Percentiles rank a stretch among this genome's conserved stretches.
These are phyloP conservation scores for Phragmatobia fuliginosa DNA, from an alignment of 2,888 invertebrate species.

Conservation along the genomic window DNA sequence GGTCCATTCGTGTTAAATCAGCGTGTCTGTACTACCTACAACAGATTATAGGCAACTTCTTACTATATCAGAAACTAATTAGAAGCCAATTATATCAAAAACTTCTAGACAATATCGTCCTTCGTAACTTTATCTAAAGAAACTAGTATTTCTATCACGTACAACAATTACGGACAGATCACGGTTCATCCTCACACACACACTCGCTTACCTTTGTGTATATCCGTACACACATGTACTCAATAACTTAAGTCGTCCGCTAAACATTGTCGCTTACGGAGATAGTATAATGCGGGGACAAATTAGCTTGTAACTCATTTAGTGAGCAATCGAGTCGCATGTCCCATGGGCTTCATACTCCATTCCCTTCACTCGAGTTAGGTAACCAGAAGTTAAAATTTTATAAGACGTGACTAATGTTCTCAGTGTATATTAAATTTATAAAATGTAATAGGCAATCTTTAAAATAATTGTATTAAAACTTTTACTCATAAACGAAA, in stretches of 20 bases:
- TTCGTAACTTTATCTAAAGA: not conserved
- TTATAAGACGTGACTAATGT: not conserved
- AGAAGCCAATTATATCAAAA: not conserved
- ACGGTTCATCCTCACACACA: slow-evolving; percentile 1
- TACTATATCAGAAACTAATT: not conserved
- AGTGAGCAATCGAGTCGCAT: slow-evolving; percentile 37
- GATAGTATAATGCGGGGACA: slow-evolving; percentile 37
- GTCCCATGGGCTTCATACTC: slow-evolving; percentile 26
- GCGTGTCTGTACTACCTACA: too few species aligned
- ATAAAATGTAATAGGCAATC: not conserved
- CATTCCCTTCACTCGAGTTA: slow-evolving; percentile 12
- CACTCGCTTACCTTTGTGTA: slow-evolving; percentile 2
- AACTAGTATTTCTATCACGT: slow-evolving; percentile 12
- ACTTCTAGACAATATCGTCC: slow-evolving; percentile 4
- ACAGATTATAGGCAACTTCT: not conserved
- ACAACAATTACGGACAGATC: slow-evolving; percentile 10
- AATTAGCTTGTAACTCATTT: slow-evolving; percentile 48
- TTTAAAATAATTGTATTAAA: too few species aligned
- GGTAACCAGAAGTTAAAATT: slow-evolving; percentile 1
- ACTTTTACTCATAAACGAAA: too few species aligned
- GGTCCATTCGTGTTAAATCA: too few species aligned
- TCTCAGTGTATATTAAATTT: not conserved
- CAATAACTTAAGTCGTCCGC: slow-evolving; percentile 32
- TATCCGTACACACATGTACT: slow-evolving; percentile 3
- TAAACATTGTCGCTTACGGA: slow-evolving; percentile 27